Conservation (phyloP, 2,113 vertebrate species). For the Eolophus roseicapilla region DNA sequence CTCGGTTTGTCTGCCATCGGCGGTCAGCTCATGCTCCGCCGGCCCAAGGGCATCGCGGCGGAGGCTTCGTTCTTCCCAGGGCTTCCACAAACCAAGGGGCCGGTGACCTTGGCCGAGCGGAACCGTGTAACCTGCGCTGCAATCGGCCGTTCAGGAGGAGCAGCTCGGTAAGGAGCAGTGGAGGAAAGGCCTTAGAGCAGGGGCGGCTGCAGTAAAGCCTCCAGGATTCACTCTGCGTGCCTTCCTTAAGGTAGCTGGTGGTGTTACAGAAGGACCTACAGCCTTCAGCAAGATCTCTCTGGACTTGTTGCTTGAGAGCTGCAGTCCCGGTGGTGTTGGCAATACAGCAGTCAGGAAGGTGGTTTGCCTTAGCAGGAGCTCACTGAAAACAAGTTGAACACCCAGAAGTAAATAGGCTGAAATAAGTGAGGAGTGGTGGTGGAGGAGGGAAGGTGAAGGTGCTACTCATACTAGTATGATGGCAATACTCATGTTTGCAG, state of each 20-base stretch:
- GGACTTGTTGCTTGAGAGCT: neutral
- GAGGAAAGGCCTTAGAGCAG: neutral
- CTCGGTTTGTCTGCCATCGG: neutral
- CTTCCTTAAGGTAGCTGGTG: accelerated
- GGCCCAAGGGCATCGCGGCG: neutral
- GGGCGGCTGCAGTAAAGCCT: neutral
- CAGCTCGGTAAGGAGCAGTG: neutral
- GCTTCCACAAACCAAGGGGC: neutral
- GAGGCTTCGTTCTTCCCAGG: neutral
- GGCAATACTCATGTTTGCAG: accelerated
- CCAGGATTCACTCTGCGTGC: accelerated
- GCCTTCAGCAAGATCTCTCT: neutral
- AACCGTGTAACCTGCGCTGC: neutral
- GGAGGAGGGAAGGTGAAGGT: neutral
- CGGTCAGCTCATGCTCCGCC: neutral
- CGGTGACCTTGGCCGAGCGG: conserved; percentile 4
- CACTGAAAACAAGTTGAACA: accelerated
- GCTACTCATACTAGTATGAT: accelerated
- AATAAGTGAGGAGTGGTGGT: neutral
- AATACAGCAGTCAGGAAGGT: neutral
- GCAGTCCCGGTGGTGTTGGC: neutral
- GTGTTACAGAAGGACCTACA: neutral
- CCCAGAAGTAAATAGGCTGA: accelerated
- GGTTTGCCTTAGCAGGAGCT: neutral
- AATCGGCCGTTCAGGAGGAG: neutral